Conservation (phyloP, 2,888 invertebrate genomes). For the Silvanus unidentatus region DNA sequence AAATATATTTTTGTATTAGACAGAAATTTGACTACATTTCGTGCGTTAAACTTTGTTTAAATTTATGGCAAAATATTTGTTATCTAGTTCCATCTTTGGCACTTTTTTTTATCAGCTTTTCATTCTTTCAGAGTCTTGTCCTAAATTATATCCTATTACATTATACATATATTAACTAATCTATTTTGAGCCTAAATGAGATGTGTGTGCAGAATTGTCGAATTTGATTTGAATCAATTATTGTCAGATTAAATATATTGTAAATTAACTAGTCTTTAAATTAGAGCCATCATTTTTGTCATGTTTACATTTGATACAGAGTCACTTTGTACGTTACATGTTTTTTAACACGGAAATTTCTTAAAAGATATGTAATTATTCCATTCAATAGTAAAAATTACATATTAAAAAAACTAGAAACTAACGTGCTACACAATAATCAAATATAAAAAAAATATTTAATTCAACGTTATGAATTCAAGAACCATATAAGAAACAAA, state of each 20-base stretch:
- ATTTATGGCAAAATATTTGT: slow-evolving; percentile 1
- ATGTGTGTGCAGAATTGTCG: no score
- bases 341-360: no score
- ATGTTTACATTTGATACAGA: no score
- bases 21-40: slow-evolving; percentile 7
- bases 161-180: no score
- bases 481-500: background rate
- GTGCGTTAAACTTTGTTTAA: slow-evolving; percentile 13
- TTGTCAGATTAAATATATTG: background rate
- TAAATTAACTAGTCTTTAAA: background rate
- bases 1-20: background rate
- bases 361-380: no score
- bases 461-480: background rate
- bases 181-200: no score
- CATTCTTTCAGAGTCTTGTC: slow-evolving; percentile 9
- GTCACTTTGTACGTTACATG: no score
- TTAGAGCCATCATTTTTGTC: background rate
- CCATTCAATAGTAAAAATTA: no score
- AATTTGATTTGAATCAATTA: background rate
- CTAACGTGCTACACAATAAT: background rate
- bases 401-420: background rate
- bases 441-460: background rate
- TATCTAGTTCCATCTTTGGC: slow-evolving; percentile 18
- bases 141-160: no score
- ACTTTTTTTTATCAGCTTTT: slow-evolving; percentile 17